Percentiles rank a stretch among this genome's conserved stretches.
Conservation (phyloP, 1,140 invertebrate genomes). For the Zaprionus nigranus region DNA sequence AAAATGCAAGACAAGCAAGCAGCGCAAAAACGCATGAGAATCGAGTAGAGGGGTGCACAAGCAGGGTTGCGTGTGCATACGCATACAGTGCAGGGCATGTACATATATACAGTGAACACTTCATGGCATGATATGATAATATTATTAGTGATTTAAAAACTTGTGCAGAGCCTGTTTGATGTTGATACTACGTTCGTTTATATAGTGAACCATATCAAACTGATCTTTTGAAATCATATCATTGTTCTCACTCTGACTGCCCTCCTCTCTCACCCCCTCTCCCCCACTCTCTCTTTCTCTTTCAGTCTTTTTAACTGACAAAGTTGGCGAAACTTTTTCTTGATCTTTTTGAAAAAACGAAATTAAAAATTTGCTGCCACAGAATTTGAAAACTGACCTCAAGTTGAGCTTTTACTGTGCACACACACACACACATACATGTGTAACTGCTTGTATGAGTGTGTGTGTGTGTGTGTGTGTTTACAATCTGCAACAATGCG, state of each 20-base stretch:
- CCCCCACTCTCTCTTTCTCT: neutral
- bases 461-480: constrained; percentile 28
- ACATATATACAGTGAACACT: neutral
- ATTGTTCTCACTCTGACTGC: no score
- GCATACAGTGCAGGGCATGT: constrained; percentile 17
- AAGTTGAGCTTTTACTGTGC: constrained; percentile 29
- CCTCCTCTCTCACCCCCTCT: neutral
- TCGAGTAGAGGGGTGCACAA: constrained; percentile 12
- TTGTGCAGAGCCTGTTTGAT: no score
- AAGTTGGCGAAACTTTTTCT: neutral
- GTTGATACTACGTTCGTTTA: no score
- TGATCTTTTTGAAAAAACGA: neutral
- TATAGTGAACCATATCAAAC: no score
- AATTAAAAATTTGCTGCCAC: constrained; percentile 1
- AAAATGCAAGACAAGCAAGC: constrained; percentile 49
- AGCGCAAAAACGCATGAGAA: constrained; percentile 13
- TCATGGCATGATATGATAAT: neutral
- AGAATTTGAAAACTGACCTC: neutral
- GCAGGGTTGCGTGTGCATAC: constrained; percentile 1
- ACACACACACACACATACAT: neutral
- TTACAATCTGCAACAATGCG: constrained; percentile 34
- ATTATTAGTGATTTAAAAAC: neutral
- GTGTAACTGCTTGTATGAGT: neutral
- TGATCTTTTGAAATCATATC: no score
- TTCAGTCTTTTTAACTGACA: neutral